These are phyloP conservation scores for Andrena haemorrhoa DNA, from an alignment of 2,888 invertebrate species.

Conservation along the genomic window DNA sequence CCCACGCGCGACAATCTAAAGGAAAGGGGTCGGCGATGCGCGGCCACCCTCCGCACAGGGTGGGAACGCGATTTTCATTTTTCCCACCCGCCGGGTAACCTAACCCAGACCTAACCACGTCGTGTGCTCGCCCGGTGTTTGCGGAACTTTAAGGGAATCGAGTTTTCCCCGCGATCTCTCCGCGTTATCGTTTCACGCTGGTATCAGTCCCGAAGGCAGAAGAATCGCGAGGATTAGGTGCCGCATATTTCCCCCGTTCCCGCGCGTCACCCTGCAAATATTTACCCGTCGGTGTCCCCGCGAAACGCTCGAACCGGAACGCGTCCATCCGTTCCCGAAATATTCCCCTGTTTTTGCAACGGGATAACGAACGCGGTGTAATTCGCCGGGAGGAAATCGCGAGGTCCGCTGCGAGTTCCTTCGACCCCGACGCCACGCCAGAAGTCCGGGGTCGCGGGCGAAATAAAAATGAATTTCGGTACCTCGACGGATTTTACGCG, in stretches of 20 bases:
- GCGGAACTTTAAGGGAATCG: conserved; percentile 34
- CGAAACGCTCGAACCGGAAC: conserved; percentile 17
- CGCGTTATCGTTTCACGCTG: conserved; percentile 4
- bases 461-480: too few species aligned
- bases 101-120: too few species aligned
- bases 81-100: neutral
- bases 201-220: conserved; percentile 1
- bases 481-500: too few species aligned
- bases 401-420: too few species aligned
- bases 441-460: too few species aligned
- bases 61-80: conserved; percentile 10
- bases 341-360: too few species aligned
- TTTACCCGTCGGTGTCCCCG: neutral
- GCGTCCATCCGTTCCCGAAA: neutral
- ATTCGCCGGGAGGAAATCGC: neutral
- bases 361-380: neutral
- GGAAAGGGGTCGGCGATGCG: conserved; percentile 3
- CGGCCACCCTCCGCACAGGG: too few species aligned
- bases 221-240: conserved; percentile 28
- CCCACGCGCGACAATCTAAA: conserved; percentile 2
- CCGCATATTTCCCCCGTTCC: conserved; percentile 14
- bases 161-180: conserved; percentile 11
- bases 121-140: conserved; percentile 6
- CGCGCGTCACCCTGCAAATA: neutral
- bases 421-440: too few species aligned